Conservation (phyloP, 2,113 vertebrate genomes). For the Alethe castanea region DNA sequence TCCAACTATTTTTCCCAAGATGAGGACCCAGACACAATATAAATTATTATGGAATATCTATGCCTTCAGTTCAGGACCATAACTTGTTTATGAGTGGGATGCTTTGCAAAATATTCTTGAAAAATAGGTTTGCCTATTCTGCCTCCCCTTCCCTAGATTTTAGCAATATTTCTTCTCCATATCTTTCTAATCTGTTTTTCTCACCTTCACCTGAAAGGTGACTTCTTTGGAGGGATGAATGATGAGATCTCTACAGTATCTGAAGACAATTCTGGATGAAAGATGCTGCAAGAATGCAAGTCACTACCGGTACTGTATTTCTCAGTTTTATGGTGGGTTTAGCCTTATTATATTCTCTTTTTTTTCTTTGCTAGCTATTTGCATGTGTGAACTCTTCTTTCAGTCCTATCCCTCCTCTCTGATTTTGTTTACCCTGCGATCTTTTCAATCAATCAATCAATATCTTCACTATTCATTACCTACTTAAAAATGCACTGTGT, state of each 20-base stretch:
- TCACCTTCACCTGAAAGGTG: background rate
- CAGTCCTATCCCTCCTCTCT: background rate
- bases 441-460: background rate
- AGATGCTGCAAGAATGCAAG: background rate
- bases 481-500: background rate
- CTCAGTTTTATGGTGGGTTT: background rate
- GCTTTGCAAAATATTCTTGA: background rate
- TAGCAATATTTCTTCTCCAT: background rate
- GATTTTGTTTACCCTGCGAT: background rate
- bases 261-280: background rate
- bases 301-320: background rate
- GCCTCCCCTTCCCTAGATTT: background rate
- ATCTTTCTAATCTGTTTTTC: background rate
- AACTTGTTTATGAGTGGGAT: background rate
- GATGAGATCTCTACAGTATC: background rate
- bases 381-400: background rate
- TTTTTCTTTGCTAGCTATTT: background rate
- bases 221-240: background rate
- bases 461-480: background rate
- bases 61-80: background rate
- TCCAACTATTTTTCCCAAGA: background rate
- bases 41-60: background rate
- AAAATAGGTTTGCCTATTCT: background rate
- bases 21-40: background rate
- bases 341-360: background rate